Base-by-base conservation (phyloP, 1,140 invertebrate species). In the Protaetia brevitarsis region DNA sequence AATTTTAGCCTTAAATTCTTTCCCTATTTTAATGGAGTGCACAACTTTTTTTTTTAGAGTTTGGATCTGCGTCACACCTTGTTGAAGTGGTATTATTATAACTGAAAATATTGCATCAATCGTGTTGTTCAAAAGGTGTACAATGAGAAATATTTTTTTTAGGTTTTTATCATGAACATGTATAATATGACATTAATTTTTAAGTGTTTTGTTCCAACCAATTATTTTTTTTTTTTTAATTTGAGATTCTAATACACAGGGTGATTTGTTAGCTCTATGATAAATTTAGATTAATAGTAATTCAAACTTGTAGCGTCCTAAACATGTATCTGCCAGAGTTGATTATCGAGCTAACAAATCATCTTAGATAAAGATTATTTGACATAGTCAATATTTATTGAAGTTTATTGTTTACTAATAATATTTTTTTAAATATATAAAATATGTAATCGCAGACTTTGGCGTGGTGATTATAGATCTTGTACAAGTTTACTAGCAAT, bases 201-300 rank as follows among this genome's bases (percentile, higher is more conserved):
- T n/a, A 51, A 51, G 41, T 51, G 19, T 51, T 51, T 19, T 51
- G 41, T 51, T 51, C 19, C 19, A 51, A 51, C n/a, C n/a, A n/a
- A n/a, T n/a, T n/a, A n/a, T n/a, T n/a, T 51, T 51, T 51, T 51
- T 23, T 51, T 51, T 51, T 51, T 51, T n/a, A n/a, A 34, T n/a
- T n/a, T n/a, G 41, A 51, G 13, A 19, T 51, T 51, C 19, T 51
- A 11, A 19, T 51, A 51, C n/a, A n/a, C n/a, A n/a, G n/a, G n/a
- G n/a, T n/a, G n/a, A n/a, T n/a, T n/a, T n/a, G n/a, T n/a, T n/a
- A n/a, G n/a, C n/a, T n/a, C n/a, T n/a, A n/a, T n/a, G n/a, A n/a
- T n/a, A n/a, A n/a, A n/a, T n/a, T n/a, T n/a, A n/a, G n/a, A n/a
- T n/a, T n/a, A n/a, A n/a, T n/a, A n/a, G n/a, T n/a, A n/a, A n/a